Conservation (phyloP, 2,797 vertebrate species). For the Pteropus rufus region DNA sequence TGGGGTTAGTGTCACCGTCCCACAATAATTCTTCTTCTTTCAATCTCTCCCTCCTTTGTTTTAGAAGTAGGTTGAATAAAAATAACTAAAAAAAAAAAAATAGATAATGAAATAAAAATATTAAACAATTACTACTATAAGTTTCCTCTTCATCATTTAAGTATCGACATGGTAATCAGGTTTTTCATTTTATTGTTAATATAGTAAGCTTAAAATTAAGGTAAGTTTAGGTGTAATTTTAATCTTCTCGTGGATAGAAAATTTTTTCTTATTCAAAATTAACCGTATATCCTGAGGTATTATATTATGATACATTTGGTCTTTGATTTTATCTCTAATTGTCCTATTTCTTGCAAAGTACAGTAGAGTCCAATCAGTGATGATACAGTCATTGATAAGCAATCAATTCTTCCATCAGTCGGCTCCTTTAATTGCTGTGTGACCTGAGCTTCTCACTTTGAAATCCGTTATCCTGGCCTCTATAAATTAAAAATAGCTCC, state of each 20-base stretch:
- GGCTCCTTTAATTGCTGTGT: slow-evolving; percentile 63
- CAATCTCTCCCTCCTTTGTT: not conserved
- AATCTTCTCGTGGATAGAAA: not conserved
- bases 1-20: not conserved
- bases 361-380: not conserved
- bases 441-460: not conserved
- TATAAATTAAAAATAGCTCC: slow-evolving; percentile 76
- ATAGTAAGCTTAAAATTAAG: not conserved
- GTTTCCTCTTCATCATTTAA: not conserved
- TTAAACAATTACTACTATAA: not conserved
- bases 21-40: not conserved
- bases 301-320: not conserved
- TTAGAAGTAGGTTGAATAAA: not conserved
- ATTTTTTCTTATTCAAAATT: not conserved
- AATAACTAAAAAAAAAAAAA: not conserved
- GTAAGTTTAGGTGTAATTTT: not conserved
- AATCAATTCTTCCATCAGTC: slow-evolving; percentile 48
- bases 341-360: not conserved
- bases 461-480: slow-evolving; percentile 53
- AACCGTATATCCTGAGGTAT: not conserved
- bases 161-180: not conserved
- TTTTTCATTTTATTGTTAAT: not conserved
- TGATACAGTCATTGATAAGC: slow-evolving; percentile 16
- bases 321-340: not conserved
- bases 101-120: too few relatives aligned